These are phyloP conservation scores for Thaumetopoea pityocampa DNA, from an alignment of 1,140 invertebrate genomes.

Conservation along the genomic window DNA sequence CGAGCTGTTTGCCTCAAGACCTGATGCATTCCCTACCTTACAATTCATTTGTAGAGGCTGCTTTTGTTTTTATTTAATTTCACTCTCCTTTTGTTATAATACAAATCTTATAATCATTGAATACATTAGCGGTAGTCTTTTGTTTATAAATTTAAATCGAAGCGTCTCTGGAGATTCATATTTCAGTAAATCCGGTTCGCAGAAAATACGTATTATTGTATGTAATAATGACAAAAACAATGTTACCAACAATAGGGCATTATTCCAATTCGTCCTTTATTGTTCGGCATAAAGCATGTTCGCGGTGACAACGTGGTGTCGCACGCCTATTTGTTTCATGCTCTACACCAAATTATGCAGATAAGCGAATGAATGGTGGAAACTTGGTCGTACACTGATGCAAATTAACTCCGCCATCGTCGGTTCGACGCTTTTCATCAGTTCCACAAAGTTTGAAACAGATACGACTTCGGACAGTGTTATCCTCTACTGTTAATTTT, in stretches of 20 bases:
- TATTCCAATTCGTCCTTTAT: conserved; percentile 60
- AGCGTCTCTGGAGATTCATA: conserved; percentile 1
- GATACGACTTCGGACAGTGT: conserved; percentile 27
- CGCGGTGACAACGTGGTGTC: conserved; percentile 45
- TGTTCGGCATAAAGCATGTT: conserved; percentile 61
- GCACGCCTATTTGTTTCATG: conserved; percentile 59
- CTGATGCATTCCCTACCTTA: too few species aligned
- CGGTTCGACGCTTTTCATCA: conserved; percentile 53
- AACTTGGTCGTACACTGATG: conserved; percentile 59
- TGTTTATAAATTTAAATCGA: conserved; percentile 6
- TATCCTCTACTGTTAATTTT: conserved; percentile 26
- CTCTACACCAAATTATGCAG: conserved; percentile 63
- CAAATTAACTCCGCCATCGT: conserved; percentile 58
- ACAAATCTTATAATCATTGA: conserved; percentile 11
- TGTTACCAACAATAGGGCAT: conserved; percentile 47
- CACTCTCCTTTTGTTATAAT: conserved; percentile 1
- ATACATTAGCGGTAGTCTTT: conserved; percentile 6
- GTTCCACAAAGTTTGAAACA: conserved; percentile 41
- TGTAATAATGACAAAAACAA: conserved; percentile 44
- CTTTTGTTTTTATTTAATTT: conserved; percentile 7
- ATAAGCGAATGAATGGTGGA: conserved; percentile 59
- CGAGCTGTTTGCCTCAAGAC: too few species aligned
- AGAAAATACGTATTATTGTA: conserved; percentile 21
- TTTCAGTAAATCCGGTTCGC: conserved; percentile 9
- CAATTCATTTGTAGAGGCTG: too few species aligned